Percentiles rank a stretch among this genome's conserved stretches.
Evolutionary conservation across 2,888 invertebrate genomes (phyloP).

Genomic region (Desoria tigrina): DNA sequence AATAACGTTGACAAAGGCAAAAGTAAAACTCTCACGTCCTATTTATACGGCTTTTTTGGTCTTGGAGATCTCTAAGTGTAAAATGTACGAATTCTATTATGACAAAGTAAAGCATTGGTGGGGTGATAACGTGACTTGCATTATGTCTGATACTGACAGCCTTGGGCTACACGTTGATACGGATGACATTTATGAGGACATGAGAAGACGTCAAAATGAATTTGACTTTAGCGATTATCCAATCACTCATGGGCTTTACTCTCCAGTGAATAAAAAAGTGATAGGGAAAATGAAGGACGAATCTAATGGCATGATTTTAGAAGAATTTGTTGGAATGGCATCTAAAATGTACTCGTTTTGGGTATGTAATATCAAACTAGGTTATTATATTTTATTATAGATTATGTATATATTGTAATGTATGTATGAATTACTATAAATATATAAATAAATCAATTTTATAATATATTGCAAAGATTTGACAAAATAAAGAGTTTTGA

Average conservation of each 20-base stretch:
- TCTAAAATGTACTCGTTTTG: conserved; percentile 32
- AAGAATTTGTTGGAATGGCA: conserved; percentile 48
- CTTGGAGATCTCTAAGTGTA: conserved; percentile 27
- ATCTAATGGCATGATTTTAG: conserved; percentile 32
- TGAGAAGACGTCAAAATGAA: neutral
- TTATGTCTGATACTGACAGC: conserved; percentile 36
- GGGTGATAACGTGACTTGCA: conserved; percentile 8
- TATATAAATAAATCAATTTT: conserved; percentile 12
- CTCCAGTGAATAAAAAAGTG: conserved; percentile 42
- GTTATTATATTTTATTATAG: too few species aligned
- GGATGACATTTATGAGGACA: conserved; percentile 29
- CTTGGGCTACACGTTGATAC: conserved; percentile 40
- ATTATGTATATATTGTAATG: too few species aligned
- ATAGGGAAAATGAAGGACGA: conserved; percentile 53
- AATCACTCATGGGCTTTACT: conserved; percentile 17
- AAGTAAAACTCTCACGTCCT: conserved; percentile 23
- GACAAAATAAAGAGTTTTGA: neutral
- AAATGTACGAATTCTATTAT: conserved; percentile 29
- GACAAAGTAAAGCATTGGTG: conserved; percentile 29
- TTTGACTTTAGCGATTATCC: conserved; percentile 41
- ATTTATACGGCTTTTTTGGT: conserved; percentile 31
- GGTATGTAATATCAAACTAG: too few species aligned
- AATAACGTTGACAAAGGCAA: neutral
- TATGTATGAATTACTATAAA: too few species aligned
- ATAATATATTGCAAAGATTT: neutral